phyloP scores from a whole-genome alignment of 2,888 invertebrate genomes.

The Aspidiotus destructor region DNA sequence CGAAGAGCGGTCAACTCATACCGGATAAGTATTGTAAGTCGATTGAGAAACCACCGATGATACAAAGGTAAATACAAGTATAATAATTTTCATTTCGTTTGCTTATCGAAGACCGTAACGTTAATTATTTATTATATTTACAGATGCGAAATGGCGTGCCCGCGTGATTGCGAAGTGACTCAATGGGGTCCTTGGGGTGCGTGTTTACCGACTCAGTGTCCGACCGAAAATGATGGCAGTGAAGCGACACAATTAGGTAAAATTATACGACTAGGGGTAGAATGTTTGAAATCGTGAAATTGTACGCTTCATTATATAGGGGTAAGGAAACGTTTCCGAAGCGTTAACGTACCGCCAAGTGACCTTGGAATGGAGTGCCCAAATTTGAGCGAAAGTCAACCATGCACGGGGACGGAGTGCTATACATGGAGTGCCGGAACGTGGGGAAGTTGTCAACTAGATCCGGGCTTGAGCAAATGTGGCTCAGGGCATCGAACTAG shows the following conservation, averaged over 20 bases:
- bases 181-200: constrained; percentile 55
- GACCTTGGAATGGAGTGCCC: constrained; percentile 42
- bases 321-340: constrained; percentile 40
- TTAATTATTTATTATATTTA: background rate
- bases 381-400: constrained; percentile 49
- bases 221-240: constrained; percentile 26
- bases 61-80: constrained; percentile 45
- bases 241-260: constrained; percentile 24
- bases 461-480: constrained; percentile 44
- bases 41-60: constrained; percentile 47
- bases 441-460: constrained; percentile 48
- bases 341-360: constrained; percentile 41
- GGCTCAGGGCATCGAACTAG: constrained; percentile 52
- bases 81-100: too few species aligned
- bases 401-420: constrained; percentile 48
- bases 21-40: constrained; percentile 47
- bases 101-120: too few species aligned
- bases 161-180: constrained; percentile 52
- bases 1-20: constrained; percentile 45
- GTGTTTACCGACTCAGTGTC: constrained; percentile 46
- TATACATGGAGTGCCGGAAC: constrained; percentile 48
- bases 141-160: constrained; percentile 49
- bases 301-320: constrained; percentile 37
- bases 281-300: background rate
- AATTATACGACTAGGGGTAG: background rate